Conservation (phyloP, 2,888 invertebrate species). For the Cantharis nigra region DNA sequence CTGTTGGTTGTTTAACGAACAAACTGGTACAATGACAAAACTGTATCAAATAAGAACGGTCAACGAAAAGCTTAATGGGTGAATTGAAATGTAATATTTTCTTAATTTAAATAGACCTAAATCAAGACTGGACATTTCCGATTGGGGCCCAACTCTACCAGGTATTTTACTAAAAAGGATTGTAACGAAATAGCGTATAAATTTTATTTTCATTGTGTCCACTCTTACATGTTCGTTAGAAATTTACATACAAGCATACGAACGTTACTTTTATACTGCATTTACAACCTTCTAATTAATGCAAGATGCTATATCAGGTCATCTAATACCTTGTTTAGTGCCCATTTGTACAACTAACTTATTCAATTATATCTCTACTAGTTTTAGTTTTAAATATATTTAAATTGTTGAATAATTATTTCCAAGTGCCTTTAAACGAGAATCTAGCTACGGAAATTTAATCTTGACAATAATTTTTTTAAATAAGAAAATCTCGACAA, state of each 20-base stretch:
- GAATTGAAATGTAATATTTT: slow-evolving; percentile 49
- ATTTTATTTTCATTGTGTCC: slow-evolving; percentile 43
- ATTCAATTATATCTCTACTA: not conserved
- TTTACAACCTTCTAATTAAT: slow-evolving; percentile 7
- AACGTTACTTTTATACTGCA: slow-evolving; percentile 15
- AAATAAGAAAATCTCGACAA: not conserved
- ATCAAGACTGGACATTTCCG: slow-evolving; percentile 53
- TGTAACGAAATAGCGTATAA: slow-evolving; percentile 49
- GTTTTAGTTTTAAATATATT: not conserved
- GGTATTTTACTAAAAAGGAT: slow-evolving; percentile 41
- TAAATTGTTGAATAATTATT: not conserved
- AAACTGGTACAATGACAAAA: not conserved
- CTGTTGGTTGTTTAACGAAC: not conserved
- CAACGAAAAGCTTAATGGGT: slow-evolving; percentile 18
- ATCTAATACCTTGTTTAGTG: slow-evolving; percentile 6
- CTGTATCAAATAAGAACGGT: not conserved
- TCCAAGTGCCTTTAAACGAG: not conserved
- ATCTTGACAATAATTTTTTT: not conserved
- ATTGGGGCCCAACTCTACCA: slow-evolving; percentile 39
- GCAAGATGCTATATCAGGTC: slow-evolving; percentile 4
- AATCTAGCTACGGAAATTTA: not conserved
- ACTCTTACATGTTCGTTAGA: slow-evolving; percentile 25
- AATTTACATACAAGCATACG: slow-evolving; percentile 23
- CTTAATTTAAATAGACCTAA: slow-evolving; percentile 46
- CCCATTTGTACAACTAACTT: not conserved